These are phyloP conservation scores for Mycetomoellerius zeteki DNA, from an alignment of 1,140 invertebrate genomes.

Conservation along the genomic window DNA sequence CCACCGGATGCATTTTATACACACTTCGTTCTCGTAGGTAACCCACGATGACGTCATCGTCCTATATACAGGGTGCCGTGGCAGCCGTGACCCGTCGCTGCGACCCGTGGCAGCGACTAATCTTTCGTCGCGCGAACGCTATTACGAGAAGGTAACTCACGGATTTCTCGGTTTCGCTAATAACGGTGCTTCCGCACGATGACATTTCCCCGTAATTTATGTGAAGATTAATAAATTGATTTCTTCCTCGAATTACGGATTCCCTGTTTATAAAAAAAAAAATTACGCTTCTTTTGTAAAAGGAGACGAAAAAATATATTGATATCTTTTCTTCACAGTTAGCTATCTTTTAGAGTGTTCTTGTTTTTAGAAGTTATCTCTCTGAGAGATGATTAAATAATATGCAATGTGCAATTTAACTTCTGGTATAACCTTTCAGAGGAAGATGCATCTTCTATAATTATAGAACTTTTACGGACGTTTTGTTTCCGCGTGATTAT, in stretches of 20 bases:
- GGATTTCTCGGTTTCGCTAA: constrained; percentile 68
- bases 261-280: background rate
- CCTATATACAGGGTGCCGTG: constrained; percentile 71
- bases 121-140: constrained; percentile 51
- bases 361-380: background rate
- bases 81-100: constrained; percentile 74
- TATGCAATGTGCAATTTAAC: background rate
- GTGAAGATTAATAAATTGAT: constrained; percentile 21
- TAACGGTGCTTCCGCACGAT: constrained; percentile 39
- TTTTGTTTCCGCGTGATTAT: constrained; percentile 38
- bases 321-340: background rate
- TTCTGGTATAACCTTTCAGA: background rate
- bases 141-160: constrained; percentile 33
- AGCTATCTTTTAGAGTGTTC: background rate
- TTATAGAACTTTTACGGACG: constrained; percentile 13
- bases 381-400: background rate
- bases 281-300: background rate
- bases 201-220: constrained; percentile 31
- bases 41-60: constrained; percentile 75
- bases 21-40: constrained; percentile 71
- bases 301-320: background rate
- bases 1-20: constrained; percentile 81
- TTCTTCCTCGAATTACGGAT: constrained; percentile 7
- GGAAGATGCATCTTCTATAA: background rate
- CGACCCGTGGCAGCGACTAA: constrained; percentile 65